Conservation (phyloP, 2,113 vertebrate species). For the Gallinago media region DNA sequence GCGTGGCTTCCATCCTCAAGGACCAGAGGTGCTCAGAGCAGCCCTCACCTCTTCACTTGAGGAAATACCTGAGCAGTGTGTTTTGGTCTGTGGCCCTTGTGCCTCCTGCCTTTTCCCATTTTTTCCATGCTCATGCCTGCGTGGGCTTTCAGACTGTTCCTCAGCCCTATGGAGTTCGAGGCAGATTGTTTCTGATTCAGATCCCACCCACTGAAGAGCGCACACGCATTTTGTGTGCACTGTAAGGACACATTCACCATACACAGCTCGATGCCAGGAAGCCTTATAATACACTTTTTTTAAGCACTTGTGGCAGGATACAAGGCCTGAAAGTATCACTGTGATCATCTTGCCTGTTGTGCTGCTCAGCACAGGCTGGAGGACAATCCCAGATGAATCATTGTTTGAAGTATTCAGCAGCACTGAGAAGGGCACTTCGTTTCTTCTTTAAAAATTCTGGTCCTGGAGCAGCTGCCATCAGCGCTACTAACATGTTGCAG, state of each 20-base stretch:
- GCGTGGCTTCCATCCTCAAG: rapidly evolving
- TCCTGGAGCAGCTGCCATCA: neutral
- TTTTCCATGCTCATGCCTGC: neutral
- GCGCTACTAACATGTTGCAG: neutral
- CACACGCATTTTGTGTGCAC: rapidly evolving
- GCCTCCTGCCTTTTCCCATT: neutral
- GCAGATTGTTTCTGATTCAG: neutral
- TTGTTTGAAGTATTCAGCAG: neutral
- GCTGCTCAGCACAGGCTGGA: neutral
- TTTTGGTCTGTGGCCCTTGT: rapidly evolving
- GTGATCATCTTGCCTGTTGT: neutral
- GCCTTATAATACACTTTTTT: neutral
- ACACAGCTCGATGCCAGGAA: neutral
- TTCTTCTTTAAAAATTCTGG: neutral
- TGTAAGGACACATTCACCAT: neutral
- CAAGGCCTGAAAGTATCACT: neutral
- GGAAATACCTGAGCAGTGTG: rapidly evolving
- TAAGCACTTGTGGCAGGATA: rapidly evolving
- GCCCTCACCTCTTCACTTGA: neutral
- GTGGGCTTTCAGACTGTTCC: neutral
- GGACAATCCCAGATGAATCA: neutral
- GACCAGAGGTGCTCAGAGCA: neutral
- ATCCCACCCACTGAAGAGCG: neutral
- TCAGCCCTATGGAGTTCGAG: rapidly evolving
- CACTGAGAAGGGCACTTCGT: neutral